Evolutionary conservation across 1,140 invertebrate species (phyloP).

Genomic region (Pseudomyrmex flavicornis): DNA sequence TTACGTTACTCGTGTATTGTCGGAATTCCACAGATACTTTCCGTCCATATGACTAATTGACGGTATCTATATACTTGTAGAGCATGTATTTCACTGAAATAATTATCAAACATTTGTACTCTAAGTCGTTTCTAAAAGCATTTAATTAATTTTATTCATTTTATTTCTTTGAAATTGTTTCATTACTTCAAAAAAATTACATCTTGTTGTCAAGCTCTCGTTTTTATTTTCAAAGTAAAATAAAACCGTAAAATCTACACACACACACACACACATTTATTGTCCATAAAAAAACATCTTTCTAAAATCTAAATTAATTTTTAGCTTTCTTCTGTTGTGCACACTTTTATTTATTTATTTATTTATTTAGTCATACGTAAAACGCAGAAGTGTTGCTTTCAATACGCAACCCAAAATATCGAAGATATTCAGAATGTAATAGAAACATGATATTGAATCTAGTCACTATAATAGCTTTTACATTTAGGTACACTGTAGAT

Average conservation of each 20-base stretch:
- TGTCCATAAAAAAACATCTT: neutral
- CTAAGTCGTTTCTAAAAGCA: neutral
- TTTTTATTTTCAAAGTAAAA: neutral
- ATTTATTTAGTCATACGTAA: slow-evolving; percentile 21
- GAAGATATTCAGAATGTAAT: slow-evolving; percentile 38
- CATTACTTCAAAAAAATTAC: neutral
- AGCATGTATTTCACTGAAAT: slow-evolving; percentile 17
- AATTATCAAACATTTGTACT: neutral
- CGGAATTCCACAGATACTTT: slow-evolving; percentile 62
- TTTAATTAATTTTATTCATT: neutral
- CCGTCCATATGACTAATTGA: slow-evolving; percentile 65
- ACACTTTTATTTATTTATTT: slow-evolving; percentile 60
- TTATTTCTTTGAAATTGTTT: slow-evolving; percentile 13
- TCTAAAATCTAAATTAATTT: slow-evolving; percentile 3
- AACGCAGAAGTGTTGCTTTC: slow-evolving; percentile 26
- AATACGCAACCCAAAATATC: slow-evolving; percentile 42
- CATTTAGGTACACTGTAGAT: slow-evolving; percentile 68
- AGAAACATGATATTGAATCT: slow-evolving; percentile 61
- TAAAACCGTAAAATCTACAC: slow-evolving; percentile 30
- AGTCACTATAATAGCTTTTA: slow-evolving; percentile 69
- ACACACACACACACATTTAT: neutral
- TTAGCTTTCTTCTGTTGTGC: slow-evolving; percentile 4
- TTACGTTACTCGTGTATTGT: slow-evolving; percentile 39
- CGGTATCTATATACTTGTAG: slow-evolving; percentile 51
- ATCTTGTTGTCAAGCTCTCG: too few relatives aligned